Evolutionary conservation across 2,888 invertebrate species (phyloP).

Genomic region (Globia sparganii): DNA sequence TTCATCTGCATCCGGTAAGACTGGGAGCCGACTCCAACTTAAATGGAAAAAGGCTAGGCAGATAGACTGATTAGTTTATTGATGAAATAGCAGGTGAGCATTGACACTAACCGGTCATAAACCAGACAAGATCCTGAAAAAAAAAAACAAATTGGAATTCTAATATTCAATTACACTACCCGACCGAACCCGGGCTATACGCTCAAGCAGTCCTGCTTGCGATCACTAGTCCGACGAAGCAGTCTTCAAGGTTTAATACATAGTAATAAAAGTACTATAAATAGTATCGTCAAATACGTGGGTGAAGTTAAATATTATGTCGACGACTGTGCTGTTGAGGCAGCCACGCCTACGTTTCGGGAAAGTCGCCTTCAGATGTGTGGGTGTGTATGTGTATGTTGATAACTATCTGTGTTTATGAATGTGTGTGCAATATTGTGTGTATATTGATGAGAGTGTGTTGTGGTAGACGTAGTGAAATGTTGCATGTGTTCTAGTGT

Average conservation of each 20-base stretch:
- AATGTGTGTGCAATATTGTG: conserved; percentile 30
- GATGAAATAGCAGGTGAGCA: neutral
- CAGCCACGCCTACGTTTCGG: conserved; percentile 51
- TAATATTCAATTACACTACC: neutral
- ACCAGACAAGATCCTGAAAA: neutral
- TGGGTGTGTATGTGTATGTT: conserved; percentile 18
- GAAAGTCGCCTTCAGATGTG: conserved; percentile 26
- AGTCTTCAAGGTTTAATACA: neutral
- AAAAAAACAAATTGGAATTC: neutral
- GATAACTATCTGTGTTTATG: conserved; percentile 13
- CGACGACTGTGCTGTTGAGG: conserved; percentile 6
- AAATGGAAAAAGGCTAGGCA: neutral
- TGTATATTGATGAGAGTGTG: neutral
- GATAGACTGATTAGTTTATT: neutral
- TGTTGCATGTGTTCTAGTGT: neutral
- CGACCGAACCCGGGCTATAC: neutral
- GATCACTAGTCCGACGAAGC: neutral
- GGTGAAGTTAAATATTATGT: conserved; percentile 22
- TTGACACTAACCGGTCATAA: neutral
- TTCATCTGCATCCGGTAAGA: neutral
- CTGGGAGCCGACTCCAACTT: neutral
- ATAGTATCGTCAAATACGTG: conserved; percentile 25
- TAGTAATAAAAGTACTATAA: conserved; percentile 28
- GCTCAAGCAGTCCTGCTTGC: neutral
- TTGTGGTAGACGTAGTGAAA: conserved; percentile 39